Percentiles rank a stretch among this genome's conserved stretches.
Conservation (phyloP, 2,797 vertebrate species). For the Hippocampus kuda region DNA sequence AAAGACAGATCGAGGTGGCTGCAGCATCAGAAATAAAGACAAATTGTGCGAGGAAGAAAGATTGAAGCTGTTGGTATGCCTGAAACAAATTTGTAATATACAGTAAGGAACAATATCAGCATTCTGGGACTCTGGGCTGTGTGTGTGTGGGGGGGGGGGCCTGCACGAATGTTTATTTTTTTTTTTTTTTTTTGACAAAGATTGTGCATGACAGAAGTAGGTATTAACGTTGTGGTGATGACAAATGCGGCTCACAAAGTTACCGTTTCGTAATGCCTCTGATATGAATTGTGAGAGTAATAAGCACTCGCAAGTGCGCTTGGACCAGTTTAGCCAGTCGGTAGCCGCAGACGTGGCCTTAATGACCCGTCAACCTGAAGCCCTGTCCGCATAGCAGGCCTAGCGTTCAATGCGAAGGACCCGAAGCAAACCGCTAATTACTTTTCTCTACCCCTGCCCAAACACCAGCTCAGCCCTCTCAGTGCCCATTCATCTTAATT, state of each 20-base stretch:
- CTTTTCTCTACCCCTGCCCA: slow-evolving; percentile 63
- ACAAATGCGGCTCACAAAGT: neutral
- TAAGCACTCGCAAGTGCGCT: slow-evolving; percentile 28
- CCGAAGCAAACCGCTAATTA: slow-evolving; percentile 74
- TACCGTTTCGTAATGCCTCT: slow-evolving; percentile 9
- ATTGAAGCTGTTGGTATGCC: slow-evolving; percentile 30
- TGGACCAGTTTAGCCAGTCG: slow-evolving; percentile 45
- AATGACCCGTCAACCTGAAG: slow-evolving; percentile 68
- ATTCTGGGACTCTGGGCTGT: neutral
- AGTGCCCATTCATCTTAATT: slow-evolving; percentile 71
- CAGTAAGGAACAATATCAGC: neutral
- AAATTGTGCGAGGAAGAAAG: slow-evolving; percentile 47
- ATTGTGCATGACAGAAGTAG: neutral
- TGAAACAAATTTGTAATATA: slow-evolving; percentile 31
- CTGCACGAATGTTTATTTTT: neutral
- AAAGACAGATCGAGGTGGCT: slow-evolving; percentile 58
- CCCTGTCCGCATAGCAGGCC: slow-evolving; percentile 64
- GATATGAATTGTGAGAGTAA: slow-evolving; percentile 27
- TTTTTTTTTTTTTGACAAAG: neutral
- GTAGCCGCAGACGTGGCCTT: slow-evolving; percentile 55
- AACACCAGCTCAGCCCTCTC: slow-evolving; percentile 61
- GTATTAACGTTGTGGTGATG: neutral
- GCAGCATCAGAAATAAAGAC: slow-evolving; percentile 51
- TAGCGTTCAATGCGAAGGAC: slow-evolving; percentile 63
- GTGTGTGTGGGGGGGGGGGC: neutral